These are phyloP conservation scores for Vimba vimba DNA, from an alignment of 2,113 vertebrate genomes.

Conservation along the genomic window DNA sequence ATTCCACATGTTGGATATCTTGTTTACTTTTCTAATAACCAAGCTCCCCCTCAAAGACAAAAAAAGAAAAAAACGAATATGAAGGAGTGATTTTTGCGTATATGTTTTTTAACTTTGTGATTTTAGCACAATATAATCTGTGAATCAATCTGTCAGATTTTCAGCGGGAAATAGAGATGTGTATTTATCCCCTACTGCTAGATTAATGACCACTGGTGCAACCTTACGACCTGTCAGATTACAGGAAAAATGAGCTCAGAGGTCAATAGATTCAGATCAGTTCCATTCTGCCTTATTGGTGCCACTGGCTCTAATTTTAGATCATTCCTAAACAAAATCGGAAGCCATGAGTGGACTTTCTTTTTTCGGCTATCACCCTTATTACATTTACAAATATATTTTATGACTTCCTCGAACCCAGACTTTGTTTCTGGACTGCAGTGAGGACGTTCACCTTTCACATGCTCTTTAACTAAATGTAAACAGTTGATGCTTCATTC, in stretches of 20 bases:
- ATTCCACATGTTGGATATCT: slow-evolving; percentile 1
- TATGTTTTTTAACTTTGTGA: slow-evolving; percentile 9
- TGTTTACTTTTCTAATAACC: slow-evolving; percentile 31
- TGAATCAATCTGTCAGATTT: slow-evolving; percentile 50
- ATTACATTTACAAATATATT: slow-evolving; percentile 33
- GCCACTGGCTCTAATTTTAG: slow-evolving; percentile 65
- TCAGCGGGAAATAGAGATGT: slow-evolving; percentile 64
- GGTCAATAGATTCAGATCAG: slow-evolving; percentile 71
- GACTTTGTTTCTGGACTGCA: slow-evolving; percentile 8
- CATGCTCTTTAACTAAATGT: slow-evolving; percentile 33
- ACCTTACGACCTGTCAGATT: slow-evolving; percentile 75
- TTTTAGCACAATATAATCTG: slow-evolving; percentile 48
- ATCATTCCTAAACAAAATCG: slow-evolving; percentile 46
- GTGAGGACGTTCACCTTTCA: slow-evolving; percentile 14
- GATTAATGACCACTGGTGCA: slow-evolving; percentile 70
- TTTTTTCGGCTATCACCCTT: slow-evolving; percentile 47
- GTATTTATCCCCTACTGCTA: slow-evolving; percentile 68
- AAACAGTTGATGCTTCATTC: slow-evolving; percentile 1
- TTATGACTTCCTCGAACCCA: slow-evolving; percentile 51
- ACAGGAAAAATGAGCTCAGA: slow-evolving; percentile 74
- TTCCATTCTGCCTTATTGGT: slow-evolving; percentile 63
- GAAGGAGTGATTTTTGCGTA: slow-evolving; percentile 24
- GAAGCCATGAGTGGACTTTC: slow-evolving; percentile 35
- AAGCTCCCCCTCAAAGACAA: slow-evolving; percentile 11
- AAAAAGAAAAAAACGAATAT: slow-evolving; percentile 21